Base-by-base conservation (phyloP, 2,888 invertebrate species). In the Nemapogon koenigi region DNA sequence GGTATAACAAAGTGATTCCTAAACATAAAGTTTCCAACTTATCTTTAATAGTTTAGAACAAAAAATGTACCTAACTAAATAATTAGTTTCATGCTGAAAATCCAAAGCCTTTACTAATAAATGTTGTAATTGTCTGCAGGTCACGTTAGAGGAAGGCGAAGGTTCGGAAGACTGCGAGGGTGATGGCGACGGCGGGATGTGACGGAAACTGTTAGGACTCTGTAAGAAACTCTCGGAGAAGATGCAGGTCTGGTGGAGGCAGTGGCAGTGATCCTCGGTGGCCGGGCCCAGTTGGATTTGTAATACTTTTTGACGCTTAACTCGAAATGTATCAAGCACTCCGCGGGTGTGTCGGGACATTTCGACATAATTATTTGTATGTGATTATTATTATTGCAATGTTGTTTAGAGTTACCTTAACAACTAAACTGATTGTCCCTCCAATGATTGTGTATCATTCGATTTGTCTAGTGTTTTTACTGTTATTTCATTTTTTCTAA, bases 171-270 rank as follows among this genome's bases (percentile, higher is more conserved):
- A 82, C 43, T 81, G 79, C 59, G 78, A 79, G 45, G 81, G 70
- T 10, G 78, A 78, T 43, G 81, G 71, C 37, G 82, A 76, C 48
- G 75, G 78, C 82, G 91, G 91, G 71, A 92, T 92, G 89, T 92
- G 91, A 92, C 91, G 91, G 90, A 91, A 90, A 88, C 87, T 91
- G 82, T 84, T 89, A 75, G 90, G 90, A 83, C 87, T 91, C 81
- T 92, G 89, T 82, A 90, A 88, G 83, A 91, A 91, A 86, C 85
- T 92, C 81, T 86, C 89, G 80, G 91, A 91, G 81, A 91, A 89
- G 81, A 87, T 90, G 81, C 90, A 90, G 82, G 89, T 87, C 78
- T 90, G 90, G 89, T 90, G 91, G 89, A 88, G 88, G 76, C 85
- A 89, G 79, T 88, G 89, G 83, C 88, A 90, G 65, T 75, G 62